Base-by-base conservation (phyloP, 2,888 invertebrate genomes). In the Sphinx pinastri region DNA sequence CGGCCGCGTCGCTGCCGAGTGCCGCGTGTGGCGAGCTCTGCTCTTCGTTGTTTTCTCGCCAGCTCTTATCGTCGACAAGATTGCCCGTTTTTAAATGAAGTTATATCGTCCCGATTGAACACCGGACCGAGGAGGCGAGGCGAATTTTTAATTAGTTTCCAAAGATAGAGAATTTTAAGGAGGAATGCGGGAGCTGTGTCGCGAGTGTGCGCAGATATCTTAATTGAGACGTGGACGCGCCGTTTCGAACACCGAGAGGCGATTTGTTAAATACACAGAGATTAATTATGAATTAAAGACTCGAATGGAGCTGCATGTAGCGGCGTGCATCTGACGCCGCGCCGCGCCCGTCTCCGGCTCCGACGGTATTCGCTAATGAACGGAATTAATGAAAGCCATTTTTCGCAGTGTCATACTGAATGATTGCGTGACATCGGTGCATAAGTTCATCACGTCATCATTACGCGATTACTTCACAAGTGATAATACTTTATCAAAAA, bases 91-190 rank as follows among this genome's bases (percentile, higher is more conserved):
- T 92, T 92, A 93, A 93, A 94, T 94, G 92, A 94, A 94, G 94
- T 93, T 93, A 94, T 93, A 94, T 91, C 90, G 90, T 85, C 88
- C 83, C 91, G 93, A 91, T 92, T 92, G 91, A 91, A 91, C 92
- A 91, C 84, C 87, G 85, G 85, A 84, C 88, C 83, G 88, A 83
- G 88, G 84, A 89, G 92, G 89, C 90, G 91, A 89, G 83, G 91
- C 93, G 93, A 93, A 93, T 93, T 93, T 93, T 93, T 94, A 94
- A 94, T 93, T 94, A 94, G 93, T 93, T 93, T 92, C 92, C 93
- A 88, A 93, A 92, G 92, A 92, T 93, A 92, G 90, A 88, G 91
- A 89, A 92, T 91, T 93, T 90, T 88, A 88, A 89, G 88, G 85
- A 88, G 92, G 92, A 90, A 93, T 92, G 91, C 91, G 80, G 86